Evolutionary conservation across 1,140 invertebrate genomes (phyloP).

Genomic region (Brachionus manjavacas): DNA sequence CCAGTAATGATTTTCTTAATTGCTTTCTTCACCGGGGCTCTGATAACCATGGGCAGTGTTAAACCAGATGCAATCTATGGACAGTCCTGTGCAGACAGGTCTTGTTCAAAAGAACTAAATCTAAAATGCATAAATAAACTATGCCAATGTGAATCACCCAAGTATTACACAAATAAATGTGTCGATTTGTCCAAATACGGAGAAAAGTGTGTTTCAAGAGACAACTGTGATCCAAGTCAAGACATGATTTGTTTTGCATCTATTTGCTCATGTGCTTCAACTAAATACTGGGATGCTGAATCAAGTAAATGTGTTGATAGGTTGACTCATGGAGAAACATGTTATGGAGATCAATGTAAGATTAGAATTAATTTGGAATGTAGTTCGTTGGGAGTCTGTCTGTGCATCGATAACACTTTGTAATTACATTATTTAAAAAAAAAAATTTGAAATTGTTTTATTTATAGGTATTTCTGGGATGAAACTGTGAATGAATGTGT

Average conservation of each 20-base stretch:
- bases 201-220: neutral
- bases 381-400: neutral
- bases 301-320: neutral
- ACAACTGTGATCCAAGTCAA: neutral
- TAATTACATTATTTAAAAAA: neutral
- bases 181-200: neutral
- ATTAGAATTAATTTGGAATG: neutral
- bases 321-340: neutral
- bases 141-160: neutral
- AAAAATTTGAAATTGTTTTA: neutral
- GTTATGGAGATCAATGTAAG: neutral
- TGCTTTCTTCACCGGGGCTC: neutral
- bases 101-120: neutral
- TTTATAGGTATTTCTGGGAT: neutral
- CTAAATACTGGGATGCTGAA: neutral
- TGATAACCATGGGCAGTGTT: neutral
- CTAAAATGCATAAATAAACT: neutral
- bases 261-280: neutral
- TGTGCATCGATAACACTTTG: neutral
- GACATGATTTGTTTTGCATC: neutral
- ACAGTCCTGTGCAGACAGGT: neutral
- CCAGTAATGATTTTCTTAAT: neutral
- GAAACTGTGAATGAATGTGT: neutral
- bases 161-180: constrained; percentile 5
- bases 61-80: neutral